Base-by-base conservation (phyloP, 1,140 invertebrate species). In the Plodia interpunctella region DNA sequence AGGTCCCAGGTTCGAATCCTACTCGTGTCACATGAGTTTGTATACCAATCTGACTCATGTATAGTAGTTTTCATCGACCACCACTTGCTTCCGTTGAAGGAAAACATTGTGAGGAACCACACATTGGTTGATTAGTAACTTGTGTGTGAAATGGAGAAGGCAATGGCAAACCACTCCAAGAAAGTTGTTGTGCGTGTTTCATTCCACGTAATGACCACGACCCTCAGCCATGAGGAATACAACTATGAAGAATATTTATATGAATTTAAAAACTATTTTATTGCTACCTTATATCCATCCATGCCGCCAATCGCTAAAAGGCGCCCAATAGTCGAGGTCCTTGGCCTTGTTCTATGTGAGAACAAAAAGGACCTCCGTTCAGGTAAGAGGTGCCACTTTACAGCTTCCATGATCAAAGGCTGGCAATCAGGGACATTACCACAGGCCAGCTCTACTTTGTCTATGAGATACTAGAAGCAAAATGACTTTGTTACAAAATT, bases 321-420 rank as follows among this genome's bases (percentile, higher is more conserved):
- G 60, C 94, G 91, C 10, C 97, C 97, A 57, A 98, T 95, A 1
- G 97, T 98, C 0, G 97, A 96, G 83, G 98, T 98, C 35, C 97
- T 90, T 0, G 97, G 97, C 66, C 94, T 94, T 2, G 96, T 98
- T 69, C 97, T 92, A 30, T 92, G 87, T 44, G 93, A 92, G 60
- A 94, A 94, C 62, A 97, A 92, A 59, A 94, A 91, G 56, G 94
- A 92, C 28, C 96, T 90, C 56, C 97, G 88, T 78, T 98, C 97
- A 5, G 97, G 97, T 58, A 98, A 81, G 13, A 98, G 88, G 84
- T 98, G 97, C 92, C 97, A 98, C 76, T 97, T 98, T 59, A 98
- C 92, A 30, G 97, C 97, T 87, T 98, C 97, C 93, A 98, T 96
- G 55, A 98, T 95, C 32, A 98, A 89, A 66, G 96, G 94, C 78